Evolutionary conservation across 1,140 invertebrate species (phyloP).

Genomic region (Hyposmocoma kahamanoa): DNA sequence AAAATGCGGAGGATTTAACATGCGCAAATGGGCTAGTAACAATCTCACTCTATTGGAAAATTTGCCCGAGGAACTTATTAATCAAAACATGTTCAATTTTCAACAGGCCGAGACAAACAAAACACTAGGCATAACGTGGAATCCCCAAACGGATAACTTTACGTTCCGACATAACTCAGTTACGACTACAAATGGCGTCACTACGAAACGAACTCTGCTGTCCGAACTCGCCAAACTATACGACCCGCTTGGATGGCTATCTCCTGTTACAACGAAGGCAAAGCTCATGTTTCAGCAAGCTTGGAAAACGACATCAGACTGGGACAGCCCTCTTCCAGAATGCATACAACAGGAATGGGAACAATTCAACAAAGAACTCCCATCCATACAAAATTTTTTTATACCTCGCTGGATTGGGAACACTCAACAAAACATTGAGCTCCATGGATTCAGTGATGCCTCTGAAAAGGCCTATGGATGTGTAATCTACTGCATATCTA

Average conservation of each 20-base stretch:
- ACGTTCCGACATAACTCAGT: neutral
- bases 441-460: neutral
- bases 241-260: slow-evolving; percentile 12
- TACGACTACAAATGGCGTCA: neutral
- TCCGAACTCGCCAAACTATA: slow-evolving; percentile 5
- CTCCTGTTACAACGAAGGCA: slow-evolving; percentile 8
- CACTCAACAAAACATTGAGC: neutral
- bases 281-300: slow-evolving; percentile 12
- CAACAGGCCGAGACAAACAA: neutral
- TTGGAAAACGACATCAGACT: neutral
- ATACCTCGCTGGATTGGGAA: neutral
- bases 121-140: neutral
- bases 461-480: slow-evolving; percentile 1
- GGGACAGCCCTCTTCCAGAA: neutral
- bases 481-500: neutral
- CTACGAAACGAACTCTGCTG: neutral
- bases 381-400: neutral
- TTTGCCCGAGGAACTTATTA: neutral
- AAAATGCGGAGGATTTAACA: slow-evolving; percentile 15
- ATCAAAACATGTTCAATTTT: neutral
- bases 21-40: slow-evolving; percentile 31
- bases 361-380: neutral
- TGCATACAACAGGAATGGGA: neutral
- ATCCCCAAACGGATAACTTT: neutral
- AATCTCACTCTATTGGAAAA: slow-evolving; percentile 2